A percentile compares a stretch with the other conserved stretches of the same genome.
Conservation (phyloP, 53 echinoderm and acorn worm species). For the Echinarachnius parma region DNA sequence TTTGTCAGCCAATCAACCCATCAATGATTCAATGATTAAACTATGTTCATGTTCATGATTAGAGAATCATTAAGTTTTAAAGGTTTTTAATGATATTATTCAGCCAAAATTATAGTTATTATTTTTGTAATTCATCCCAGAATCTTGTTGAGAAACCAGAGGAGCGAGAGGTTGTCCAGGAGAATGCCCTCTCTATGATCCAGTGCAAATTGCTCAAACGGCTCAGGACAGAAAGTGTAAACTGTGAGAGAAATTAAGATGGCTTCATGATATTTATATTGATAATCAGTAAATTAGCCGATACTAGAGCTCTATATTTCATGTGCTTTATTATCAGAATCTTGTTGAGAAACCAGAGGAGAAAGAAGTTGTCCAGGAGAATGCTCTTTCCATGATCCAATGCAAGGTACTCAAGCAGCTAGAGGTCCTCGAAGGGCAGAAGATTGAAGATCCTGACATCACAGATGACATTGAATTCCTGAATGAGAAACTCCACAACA, state of each 20-base stretch:
- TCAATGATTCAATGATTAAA: no score
- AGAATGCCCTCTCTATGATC: conserved; percentile 89
- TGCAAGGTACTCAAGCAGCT: conserved; percentile 96
- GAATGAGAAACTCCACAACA: conserved; percentile 71
- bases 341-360: conserved; percentile 93
- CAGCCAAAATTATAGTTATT: no score
- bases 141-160: conserved; percentile 92
- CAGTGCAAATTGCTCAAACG: conserved; percentile 94
- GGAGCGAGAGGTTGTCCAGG: conserved; percentile 74
- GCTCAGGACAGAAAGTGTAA: no score
- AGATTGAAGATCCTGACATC: conserved; percentile 96
- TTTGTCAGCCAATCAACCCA: no score
- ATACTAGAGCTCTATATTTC: no score
- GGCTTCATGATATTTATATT: no score
- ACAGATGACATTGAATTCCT: conserved; percentile 86
- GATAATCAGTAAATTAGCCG: no score
- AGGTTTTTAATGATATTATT: no score
- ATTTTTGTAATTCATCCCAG: conserved; percentile 45
- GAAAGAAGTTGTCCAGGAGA: conserved; percentile 86
- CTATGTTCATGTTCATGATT: no score
- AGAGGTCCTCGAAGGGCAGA: conserved; percentile 97
- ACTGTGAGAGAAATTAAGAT: no score
- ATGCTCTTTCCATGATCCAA: conserved; percentile 97
- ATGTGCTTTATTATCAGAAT: no score
- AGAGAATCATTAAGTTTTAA: no score